Conservation (phyloP, 1,140 invertebrate genomes). For the Streblospio benedicti region DNA sequence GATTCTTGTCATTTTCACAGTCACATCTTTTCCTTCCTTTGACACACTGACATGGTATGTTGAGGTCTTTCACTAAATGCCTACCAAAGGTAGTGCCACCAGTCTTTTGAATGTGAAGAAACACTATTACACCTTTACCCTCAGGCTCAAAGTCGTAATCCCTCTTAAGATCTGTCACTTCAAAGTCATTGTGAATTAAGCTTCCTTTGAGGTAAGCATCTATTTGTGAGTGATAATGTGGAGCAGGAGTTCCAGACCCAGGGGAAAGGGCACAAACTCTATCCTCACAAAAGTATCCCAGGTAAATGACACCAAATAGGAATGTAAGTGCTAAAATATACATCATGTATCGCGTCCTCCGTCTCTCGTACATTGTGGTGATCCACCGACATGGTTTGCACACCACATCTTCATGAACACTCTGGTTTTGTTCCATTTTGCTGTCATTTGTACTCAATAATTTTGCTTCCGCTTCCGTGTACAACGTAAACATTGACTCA, state of each 20-base stretch:
- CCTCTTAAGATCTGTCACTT: too few species aligned
- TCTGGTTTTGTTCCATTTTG: too few species aligned
- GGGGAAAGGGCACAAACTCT: background rate
- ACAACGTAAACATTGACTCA: too few species aligned
- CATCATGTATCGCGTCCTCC: too few species aligned
- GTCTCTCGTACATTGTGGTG: too few species aligned
- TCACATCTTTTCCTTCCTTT: conserved; percentile 33
- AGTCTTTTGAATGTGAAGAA: conserved; percentile 96
- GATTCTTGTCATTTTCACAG: conserved; percentile 33
- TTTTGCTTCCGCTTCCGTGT: too few species aligned
- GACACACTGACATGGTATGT: conserved; percentile 33
- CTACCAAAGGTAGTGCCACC: conserved; percentile 84
- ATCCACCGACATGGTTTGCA: too few species aligned
- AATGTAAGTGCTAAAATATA: too few species aligned
- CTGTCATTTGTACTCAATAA: too few species aligned
- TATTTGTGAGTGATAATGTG: background rate
- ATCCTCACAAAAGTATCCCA: background rate
- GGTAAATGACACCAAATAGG: background rate
- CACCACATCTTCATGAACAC: too few species aligned
- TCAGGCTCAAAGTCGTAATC: background rate
- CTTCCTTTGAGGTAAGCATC: background rate
- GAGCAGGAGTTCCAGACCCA: background rate
- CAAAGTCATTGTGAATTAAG: too few species aligned
- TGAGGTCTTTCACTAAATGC: conserved; percentile 85
- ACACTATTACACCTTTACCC: conserved; percentile 85